Percentiles rank a stretch among this genome's conserved stretches.
These are phyloP conservation scores for Coluber constrictor DNA, from an alignment of 2,797 vertebrate species.

Conservation along the genomic window DNA sequence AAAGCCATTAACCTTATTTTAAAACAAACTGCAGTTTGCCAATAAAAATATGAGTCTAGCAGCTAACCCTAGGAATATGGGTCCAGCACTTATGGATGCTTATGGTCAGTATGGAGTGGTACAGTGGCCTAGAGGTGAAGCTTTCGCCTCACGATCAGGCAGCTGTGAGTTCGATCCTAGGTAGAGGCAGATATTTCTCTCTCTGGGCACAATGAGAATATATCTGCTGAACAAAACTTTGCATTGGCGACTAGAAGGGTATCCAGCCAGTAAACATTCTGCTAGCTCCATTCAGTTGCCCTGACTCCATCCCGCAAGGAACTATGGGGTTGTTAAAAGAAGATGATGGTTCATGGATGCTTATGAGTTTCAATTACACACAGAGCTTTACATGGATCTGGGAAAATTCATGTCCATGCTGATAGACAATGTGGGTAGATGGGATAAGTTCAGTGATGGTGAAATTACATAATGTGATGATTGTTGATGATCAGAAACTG, in stretches of 20 bases:
- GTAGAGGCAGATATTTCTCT: no score
- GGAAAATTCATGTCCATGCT: background rate
- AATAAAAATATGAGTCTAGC: background rate
- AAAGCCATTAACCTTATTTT: background rate
- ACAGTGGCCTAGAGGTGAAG: no score
- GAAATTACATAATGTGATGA: background rate
- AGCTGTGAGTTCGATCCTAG: no score
- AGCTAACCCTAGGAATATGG: background rate
- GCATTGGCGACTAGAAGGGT: no score
- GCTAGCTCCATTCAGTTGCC: no score
- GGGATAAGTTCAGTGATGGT: constrained; percentile 12
- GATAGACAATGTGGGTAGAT: background rate
- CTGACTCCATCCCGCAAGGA: no score
- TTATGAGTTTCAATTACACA: background rate
- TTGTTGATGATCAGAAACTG: background rate
- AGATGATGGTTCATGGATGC: background rate
- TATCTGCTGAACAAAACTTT: no score
- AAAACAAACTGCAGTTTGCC: background rate
- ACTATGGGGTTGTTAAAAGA: no score
- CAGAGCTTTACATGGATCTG: background rate
- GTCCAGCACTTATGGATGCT: background rate
- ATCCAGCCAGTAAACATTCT: no score
- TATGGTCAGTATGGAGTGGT: background rate
- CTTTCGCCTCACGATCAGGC: no score
- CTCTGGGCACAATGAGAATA: no score